These are phyloP conservation scores for Sceloporus undulatus DNA, from an alignment of 2,113 vertebrate species.

Conservation along the genomic window DNA sequence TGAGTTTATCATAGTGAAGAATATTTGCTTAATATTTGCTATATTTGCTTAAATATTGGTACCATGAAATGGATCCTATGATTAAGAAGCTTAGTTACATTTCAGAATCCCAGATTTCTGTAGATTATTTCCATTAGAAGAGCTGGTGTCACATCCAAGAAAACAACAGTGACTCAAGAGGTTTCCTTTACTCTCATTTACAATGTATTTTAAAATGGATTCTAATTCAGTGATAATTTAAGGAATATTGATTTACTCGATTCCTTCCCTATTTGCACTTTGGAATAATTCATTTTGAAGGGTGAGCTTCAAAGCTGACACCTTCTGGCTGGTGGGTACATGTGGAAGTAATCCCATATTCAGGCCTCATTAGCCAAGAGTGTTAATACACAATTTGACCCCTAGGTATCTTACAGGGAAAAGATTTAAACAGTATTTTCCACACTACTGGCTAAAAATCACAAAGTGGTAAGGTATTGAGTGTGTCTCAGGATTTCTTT, in stretches of 20 bases:
- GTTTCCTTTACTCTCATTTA: not conserved
- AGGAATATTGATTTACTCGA: not conserved
- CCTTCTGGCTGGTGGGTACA: not conserved
- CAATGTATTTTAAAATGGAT: not conserved
- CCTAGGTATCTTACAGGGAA: not conserved
- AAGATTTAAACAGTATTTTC: not conserved
- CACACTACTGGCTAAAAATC: not conserved
- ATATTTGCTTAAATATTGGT: not conserved
- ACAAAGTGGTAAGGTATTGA: not conserved
- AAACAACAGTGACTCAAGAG: not conserved
- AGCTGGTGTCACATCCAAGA: not conserved
- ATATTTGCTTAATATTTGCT: too few relatives aligned
- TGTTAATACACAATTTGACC: constrained; percentile 1
- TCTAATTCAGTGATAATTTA: not conserved
- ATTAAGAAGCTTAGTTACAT: not conserved
- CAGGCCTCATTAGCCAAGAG: not conserved
- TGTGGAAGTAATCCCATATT: not conserved
- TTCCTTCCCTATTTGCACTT: not conserved
- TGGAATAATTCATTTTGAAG: not conserved
- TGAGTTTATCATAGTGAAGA: too few relatives aligned
- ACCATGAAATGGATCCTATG: constrained; percentile 2
- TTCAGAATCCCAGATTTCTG: not conserved
- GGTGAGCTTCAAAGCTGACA: not conserved
- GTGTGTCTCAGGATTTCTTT: not conserved
- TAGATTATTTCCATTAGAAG: not conserved